phyloP scores from a whole-genome alignment of 35 echinoderm and acorn worm genomes.

The Ophioderma brevispina region DNA sequence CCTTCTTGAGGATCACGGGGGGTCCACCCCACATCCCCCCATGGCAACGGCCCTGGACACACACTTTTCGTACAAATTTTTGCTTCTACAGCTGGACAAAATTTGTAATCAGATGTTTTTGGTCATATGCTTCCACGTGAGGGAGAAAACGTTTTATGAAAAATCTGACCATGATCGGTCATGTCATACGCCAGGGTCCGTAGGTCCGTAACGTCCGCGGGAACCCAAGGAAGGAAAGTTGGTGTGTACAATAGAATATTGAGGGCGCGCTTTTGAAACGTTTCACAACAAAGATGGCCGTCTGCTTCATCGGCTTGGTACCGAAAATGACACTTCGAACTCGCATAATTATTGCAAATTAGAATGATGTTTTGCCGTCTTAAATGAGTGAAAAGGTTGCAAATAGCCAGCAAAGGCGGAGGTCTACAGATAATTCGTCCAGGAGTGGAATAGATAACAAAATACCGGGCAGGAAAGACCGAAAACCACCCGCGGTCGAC shows the following conservation, averaged over 20 bases:
- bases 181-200: no score
- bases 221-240: not conserved
- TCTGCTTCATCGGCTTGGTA: not conserved
- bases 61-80: no score
- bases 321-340: not conserved
- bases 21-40: no score
- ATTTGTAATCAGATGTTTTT: no score
- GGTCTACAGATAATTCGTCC: slow-evolving; percentile 3
- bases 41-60: no score
- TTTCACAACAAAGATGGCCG: not conserved
- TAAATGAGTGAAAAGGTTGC: slow-evolving; percentile 1
- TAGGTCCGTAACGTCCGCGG: no score
- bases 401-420: not conserved
- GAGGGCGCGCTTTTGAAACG: not conserved
- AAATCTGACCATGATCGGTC: no score
- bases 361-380: not conserved
- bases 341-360: not conserved
- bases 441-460: slow-evolving; percentile 13
- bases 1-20: no score
- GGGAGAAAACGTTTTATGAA: no score
- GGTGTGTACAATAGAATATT: not conserved
- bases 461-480: not conserved
- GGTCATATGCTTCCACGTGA: no score
- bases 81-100: no score
- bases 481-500: slow-evolving; percentile 27